Evolutionary conservation across 2,113 vertebrate species (phyloP).

Genomic region (Calidris pugnax): DNA sequence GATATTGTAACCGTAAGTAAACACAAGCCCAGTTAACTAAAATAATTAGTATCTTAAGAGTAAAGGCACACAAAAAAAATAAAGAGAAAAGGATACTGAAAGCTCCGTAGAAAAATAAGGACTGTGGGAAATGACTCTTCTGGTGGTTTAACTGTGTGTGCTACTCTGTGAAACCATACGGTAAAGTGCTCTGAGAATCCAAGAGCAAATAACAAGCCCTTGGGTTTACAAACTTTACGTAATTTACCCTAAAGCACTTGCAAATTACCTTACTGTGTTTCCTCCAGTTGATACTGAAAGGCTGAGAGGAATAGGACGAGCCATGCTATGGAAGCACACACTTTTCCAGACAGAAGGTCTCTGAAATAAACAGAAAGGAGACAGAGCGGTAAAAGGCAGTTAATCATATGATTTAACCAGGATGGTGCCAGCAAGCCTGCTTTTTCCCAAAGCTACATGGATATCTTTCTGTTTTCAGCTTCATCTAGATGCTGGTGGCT

Average conservation of each 20-base stretch:
- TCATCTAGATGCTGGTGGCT: neutral
- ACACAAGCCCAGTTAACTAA: neutral
- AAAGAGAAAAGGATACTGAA: neutral
- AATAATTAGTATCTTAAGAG: neutral
- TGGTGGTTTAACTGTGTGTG: neutral
- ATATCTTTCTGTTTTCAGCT: neutral
- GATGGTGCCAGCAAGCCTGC: neutral
- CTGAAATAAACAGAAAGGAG: neutral
- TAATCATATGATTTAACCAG: neutral
- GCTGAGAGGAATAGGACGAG: neutral
- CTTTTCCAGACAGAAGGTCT: neutral
- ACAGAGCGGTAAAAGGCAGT: neutral
- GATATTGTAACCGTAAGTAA: neutral
- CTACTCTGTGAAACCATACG: neutral
- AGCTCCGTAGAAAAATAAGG: neutral
- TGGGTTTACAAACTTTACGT: neutral
- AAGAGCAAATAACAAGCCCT: neutral
- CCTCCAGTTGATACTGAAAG: neutral
- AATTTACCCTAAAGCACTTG: neutral
- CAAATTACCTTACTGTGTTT: neutral
- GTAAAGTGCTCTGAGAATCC: neutral
- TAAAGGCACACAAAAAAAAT: neutral
- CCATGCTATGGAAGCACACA: neutral
- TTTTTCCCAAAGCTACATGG: neutral
- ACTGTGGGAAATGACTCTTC: neutral